Evolutionary conservation across 2,113 vertebrate genomes (phyloP), one percentile per base, ranked within the genome.

Genomic region (Microcebus lehilahytsara): DNA sequence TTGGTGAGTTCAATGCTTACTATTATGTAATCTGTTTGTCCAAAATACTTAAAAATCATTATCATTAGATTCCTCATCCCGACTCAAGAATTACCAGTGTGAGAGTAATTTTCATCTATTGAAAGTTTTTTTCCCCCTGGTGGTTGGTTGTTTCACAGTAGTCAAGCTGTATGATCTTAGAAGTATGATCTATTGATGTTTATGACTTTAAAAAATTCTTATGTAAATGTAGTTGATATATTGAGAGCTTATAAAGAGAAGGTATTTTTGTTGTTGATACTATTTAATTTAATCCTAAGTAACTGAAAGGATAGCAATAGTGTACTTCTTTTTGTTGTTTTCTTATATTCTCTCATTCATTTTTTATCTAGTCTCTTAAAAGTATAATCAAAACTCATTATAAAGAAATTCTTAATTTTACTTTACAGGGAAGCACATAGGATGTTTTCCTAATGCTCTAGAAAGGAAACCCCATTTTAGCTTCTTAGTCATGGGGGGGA

Each of bases 181-280:
- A 89, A 93, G n/a, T 83, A 56, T 80, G 25, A 64, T 77, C 84
- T 81, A 37, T 80, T 91, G 66, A 69, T 95, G 13, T 49, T 75
- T 96, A 49, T 89, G 51, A 56, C 71, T 95, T 88, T 89, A 32
- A 40, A 86, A 91, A 80, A 69, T 67, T 89, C 13, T 85, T 85
- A 49, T 32, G 95, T 93, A 77, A 86, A 67, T 89, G 32, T 17
- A 83, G 1, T 79, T 77, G 62, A 46, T 86, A 71, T 60, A 72
- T n/a, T 83, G 30, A 90, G 25, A 87, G 2, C 25, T 93, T 93
- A 42, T 37, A 71, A 94, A 69, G 23, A 85, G 32, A 81, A 89
- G 32, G 9, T 91, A 3, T n/a, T 84, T 74, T 86, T 30, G 27
- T 51, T 91, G 19, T 86, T 87, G 56, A 78, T 93, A 23, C 40